Percentiles rank a stretch among this genome's conserved stretches.
These are phyloP conservation scores for Dryobates pubescens DNA, from an alignment of 2,797 vertebrate species.

Conservation along the genomic window DNA sequence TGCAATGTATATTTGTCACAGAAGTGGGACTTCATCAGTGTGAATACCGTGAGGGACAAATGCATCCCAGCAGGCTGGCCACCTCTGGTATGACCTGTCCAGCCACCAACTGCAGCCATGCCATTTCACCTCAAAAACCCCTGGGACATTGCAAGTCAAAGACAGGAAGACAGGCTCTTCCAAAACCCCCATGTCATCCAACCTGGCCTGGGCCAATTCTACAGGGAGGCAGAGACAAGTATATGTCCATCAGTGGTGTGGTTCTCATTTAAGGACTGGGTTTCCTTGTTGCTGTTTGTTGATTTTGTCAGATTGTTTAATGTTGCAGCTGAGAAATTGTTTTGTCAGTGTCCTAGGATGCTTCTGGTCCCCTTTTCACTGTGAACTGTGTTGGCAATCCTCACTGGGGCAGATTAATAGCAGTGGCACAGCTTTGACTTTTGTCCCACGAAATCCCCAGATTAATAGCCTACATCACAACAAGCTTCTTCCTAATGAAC, in stretches of 20 bases:
- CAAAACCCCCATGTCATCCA: not conserved
- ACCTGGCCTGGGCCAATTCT: not conserved
- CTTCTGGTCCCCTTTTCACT: not conserved
- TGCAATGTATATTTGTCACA: slow-evolving; percentile 58
- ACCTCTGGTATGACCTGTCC: slow-evolving; percentile 7
- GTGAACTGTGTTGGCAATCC: not conserved
- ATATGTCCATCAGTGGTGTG: not conserved
- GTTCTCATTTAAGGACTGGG: not conserved
- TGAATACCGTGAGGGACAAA: slow-evolving; percentile 64
- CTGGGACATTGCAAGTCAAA: not conserved
- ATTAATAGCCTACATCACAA: not conserved
- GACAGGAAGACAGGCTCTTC: not conserved
- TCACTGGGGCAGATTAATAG: not conserved
- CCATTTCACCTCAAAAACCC: not conserved
- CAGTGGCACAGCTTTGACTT: not conserved
- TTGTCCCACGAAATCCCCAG: not conserved
- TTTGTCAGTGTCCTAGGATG: not conserved
- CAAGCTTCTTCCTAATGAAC: not conserved
- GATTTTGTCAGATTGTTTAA: not conserved
- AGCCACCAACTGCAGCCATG: not conserved
- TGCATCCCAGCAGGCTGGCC: slow-evolving; percentile 42
- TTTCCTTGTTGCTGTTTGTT: not conserved
- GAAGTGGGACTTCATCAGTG: slow-evolving; percentile 47
- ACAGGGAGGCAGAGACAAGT: not conserved
- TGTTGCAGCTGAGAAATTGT: not conserved